A percentile compares a stretch with the other conserved stretches of the same genome.
Conservation (phyloP, 2,888 invertebrate genomes). For the Latheticus oryzae region DNA sequence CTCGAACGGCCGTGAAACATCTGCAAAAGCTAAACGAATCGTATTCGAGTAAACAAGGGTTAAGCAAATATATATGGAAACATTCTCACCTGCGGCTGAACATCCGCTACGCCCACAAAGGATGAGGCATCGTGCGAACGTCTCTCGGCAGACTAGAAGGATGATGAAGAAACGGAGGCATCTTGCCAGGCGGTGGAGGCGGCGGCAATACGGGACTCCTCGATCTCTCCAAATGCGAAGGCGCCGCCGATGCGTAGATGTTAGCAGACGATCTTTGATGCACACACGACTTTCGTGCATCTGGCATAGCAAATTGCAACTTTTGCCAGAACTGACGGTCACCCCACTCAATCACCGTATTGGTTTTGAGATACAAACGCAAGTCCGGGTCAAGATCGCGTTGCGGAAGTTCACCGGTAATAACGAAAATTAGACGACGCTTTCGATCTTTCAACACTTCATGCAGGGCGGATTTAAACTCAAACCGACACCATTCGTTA, state of each 20-base stretch:
- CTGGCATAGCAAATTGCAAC: constrained; percentile 90
- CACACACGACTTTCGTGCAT: constrained; percentile 74
- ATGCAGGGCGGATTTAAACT: constrained; percentile 93
- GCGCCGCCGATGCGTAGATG: constrained; percentile 75
- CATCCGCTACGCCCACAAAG: constrained; percentile 85
- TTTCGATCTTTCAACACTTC: constrained; percentile 89
- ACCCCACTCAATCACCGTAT: constrained; percentile 92
- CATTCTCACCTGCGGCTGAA: constrained; percentile 66
- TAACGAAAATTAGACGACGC: constrained; percentile 88
- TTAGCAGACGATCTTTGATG: constrained; percentile 77
- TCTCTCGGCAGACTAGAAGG: constrained; percentile 66
- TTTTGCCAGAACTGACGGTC: constrained; percentile 98
- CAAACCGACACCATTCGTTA: constrained; percentile 95
- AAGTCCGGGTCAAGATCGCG: constrained; percentile 92
- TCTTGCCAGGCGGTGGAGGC: constrained; percentile 71
- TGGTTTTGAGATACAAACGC: constrained; percentile 88
- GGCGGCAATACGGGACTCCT: constrained; percentile 73
- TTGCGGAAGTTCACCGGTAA: constrained; percentile 89
- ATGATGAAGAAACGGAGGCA: constrained; percentile 69
- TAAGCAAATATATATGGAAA: constrained; percentile 44
- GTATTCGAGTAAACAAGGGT: constrained; percentile 47
- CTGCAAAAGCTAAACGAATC: constrained; percentile 44
- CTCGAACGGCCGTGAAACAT: constrained; percentile 37
- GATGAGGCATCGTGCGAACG: constrained; percentile 74
- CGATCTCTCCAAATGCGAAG: constrained; percentile 65